These are phyloP conservation scores for Lasiurus borealis DNA, from an alignment of 2,113 vertebrate species.

Conservation along the genomic window DNA sequence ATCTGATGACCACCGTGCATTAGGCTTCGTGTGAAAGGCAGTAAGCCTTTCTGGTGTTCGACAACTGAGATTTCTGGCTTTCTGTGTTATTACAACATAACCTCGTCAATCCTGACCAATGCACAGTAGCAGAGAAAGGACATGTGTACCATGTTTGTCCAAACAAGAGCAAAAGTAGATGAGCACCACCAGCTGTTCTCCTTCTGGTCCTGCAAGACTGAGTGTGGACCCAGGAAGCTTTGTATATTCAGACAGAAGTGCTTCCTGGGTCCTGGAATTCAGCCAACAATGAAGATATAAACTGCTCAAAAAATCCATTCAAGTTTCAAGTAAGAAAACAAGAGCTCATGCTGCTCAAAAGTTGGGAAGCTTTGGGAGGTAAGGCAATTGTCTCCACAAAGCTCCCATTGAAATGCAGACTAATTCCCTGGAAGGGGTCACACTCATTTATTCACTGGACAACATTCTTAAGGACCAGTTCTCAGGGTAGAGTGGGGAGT, in stretches of 20 bases:
- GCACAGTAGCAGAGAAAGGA: neutral
- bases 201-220: neutral
- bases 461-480: slow-evolving; percentile 30
- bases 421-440: slow-evolving; percentile 8
- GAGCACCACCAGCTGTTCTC: neutral
- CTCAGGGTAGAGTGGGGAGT: neutral
- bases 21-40: neutral
- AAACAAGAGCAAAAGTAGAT: neutral
- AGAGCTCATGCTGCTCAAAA: neutral
- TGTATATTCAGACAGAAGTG: neutral
- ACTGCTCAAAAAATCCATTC: neutral
- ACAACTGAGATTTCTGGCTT: neutral
- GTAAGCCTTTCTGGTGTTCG: neutral
- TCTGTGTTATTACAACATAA: neutral
- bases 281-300: slow-evolving; percentile 7
- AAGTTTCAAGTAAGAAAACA: slow-evolving; percentile 58
- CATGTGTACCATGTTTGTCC: neutral
- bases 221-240: neutral
- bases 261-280: neutral
- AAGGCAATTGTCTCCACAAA: slow-evolving; percentile 50
- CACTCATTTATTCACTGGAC: neutral
- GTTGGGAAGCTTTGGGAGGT: neutral
- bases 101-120: neutral
- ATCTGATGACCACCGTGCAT: neutral
- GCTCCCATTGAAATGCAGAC: slow-evolving; percentile 47